A percentile compares a stretch with the other conserved stretches of the same genome.
Conservation (phyloP, 2,113 vertebrate genomes). For the Hystrix cristata region DNA sequence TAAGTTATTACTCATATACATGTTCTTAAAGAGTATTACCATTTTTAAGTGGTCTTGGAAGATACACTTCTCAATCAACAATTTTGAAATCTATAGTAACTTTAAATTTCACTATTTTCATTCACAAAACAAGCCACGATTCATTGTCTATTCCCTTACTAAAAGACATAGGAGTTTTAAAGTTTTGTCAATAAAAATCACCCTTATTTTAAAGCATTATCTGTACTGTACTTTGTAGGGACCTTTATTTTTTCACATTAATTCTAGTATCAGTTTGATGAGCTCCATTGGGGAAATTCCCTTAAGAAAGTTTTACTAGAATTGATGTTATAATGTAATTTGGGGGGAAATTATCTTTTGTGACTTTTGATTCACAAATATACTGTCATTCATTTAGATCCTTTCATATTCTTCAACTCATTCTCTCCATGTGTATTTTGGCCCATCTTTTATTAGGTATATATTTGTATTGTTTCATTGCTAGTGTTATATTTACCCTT, state of each 20-base stretch:
- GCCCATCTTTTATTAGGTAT: neutral
- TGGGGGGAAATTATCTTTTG: neutral
- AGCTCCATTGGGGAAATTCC: neutral
- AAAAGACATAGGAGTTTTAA: neutral
- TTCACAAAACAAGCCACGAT: neutral
- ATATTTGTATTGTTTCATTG: neutral
- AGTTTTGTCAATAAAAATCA: neutral
- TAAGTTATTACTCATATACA: neutral
- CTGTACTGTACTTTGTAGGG: neutral
- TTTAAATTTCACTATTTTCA: neutral
- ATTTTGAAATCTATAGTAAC: neutral
- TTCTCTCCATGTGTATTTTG: neutral
- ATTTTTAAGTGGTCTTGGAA: neutral
- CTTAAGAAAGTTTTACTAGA: neutral
- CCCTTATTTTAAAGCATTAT: neutral
- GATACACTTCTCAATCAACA: neutral
- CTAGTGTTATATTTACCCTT: neutral
- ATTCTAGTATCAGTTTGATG: neutral
- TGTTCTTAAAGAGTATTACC: neutral
- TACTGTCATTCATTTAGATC: neutral
- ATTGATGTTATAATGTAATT: neutral
- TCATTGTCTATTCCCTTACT: neutral
- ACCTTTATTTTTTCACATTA: neutral
- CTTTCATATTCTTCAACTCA: neutral
- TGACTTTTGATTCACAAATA: neutral